phyloP scores from a whole-genome alignment of 2,888 invertebrate species.

The Heteromurus nitidus region DNA sequence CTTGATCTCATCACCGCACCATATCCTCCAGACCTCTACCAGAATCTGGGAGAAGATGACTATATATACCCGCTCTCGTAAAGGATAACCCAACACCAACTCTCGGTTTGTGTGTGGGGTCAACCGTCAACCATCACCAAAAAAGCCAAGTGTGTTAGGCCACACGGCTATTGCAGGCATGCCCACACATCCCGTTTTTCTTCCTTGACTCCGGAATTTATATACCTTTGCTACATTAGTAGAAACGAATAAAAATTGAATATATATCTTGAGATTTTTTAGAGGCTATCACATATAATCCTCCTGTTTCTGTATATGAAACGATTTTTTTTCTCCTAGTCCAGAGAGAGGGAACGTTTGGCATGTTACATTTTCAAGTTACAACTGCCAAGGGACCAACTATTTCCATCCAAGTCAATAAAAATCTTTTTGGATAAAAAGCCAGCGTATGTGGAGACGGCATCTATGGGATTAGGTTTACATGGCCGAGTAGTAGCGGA shows the following conservation, averaged over 20 bases:
- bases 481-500: no score
- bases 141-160: constrained; percentile 31
- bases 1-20: no score
- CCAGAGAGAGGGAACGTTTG: no score
- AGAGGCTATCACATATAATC: no score
- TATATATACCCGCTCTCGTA: no score
- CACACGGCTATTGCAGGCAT: constrained; percentile 5
- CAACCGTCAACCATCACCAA: constrained; percentile 37
- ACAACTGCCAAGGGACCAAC: constrained; percentile 66
- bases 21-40: no score
- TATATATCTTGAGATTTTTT: no score
- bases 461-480: constrained; percentile 47
- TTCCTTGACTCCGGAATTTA: no score
- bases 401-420: constrained; percentile 65
- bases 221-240: background rate
- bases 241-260: no score
- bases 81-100: constrained; percentile 38
- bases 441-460: constrained; percentile 53
- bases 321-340: no score
- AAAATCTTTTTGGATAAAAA: constrained; percentile 59
- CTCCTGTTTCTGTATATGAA: no score
- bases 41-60: no score
- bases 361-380: constrained; percentile 59
- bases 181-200: background rate
- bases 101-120: constrained; percentile 36